Evolutionary conservation across 92 coral and sea anemone genomes (phyloP), one percentile per base, ranked within the genome.

Genomic region (Palythoa grandis): DNA sequence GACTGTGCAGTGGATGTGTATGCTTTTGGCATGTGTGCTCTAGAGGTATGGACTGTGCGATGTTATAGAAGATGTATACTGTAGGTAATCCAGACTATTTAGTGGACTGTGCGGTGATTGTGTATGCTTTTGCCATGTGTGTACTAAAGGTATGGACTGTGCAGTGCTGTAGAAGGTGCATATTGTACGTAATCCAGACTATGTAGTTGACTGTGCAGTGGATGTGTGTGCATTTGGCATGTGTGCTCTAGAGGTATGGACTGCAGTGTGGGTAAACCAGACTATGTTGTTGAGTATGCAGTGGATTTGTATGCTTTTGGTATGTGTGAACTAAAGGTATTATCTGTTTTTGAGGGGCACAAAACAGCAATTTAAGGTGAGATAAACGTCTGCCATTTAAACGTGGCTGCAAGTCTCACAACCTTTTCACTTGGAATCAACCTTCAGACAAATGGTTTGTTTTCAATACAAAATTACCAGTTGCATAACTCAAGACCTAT

Each of bases 221-320:
- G 98, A 96, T 87, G 90, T 96, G 22, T 96, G 91, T 91, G 98
- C 98, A 2, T 96, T 96, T 91, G 98, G 98, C 70, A 91, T 96
- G 89, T 96, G 98, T 90, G 95, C 98, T 0, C 83, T 96, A 39
- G 98, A 96, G 98, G 98, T 96, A 79, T 83, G 72, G 38, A 37
- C 15, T 29, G 14, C 12, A 47, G 5, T 52, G 2, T 71, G 23
- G 23, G 70, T 19, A 22, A 60, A 16, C 98, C 98, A 58, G 98
- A 94, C 43, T 93, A 92, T 65, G 83, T 89, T 19, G 91, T 94
- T 92, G 90, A 82, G 1, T 91, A 92, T 84, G 95, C 98, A 43
- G 96, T 91, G 78, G 98, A 96, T 87, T 89, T 94, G 39, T 94
- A 91, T 90, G 98, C 98, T 5, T 94, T 96, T 91, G 98, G 98